Evolutionary conservation across 2,113 vertebrate genomes (phyloP).

Genomic region (Orthonyx spaldingii): DNA sequence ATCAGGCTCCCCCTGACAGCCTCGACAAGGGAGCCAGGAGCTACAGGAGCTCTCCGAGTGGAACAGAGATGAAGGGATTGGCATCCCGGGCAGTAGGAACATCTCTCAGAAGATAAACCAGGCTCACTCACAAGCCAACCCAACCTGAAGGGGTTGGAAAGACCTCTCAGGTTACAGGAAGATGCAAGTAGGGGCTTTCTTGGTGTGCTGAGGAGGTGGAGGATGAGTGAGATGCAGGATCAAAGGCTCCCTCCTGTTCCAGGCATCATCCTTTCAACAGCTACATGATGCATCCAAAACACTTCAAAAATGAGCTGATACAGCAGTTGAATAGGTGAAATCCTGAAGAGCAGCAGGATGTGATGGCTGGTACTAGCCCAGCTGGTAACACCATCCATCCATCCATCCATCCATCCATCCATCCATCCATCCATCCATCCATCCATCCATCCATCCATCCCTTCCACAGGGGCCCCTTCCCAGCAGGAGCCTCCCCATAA

Average conservation of each 20-base stretch:
- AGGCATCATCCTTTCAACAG: not conserved
- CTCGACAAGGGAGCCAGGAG: not conserved
- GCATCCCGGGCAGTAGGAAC: not conserved
- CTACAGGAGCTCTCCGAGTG: not conserved
- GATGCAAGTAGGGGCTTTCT: not conserved
- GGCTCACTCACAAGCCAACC: not conserved
- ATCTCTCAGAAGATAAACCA: not conserved
- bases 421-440: not conserved
- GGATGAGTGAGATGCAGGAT: not conserved
- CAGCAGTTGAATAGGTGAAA: not conserved
- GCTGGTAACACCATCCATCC: not conserved
- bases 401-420: not conserved
- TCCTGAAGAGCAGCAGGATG: not conserved
- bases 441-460: not conserved
- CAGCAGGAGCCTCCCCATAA: slow-evolving; percentile 60
- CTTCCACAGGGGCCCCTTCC: not conserved
- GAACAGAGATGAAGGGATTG: not conserved
- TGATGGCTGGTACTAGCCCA: not conserved
- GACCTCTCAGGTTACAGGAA: not conserved
- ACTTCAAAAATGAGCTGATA: not conserved
- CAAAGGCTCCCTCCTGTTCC: not conserved
- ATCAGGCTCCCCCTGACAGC: not conserved
- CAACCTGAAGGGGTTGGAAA: not conserved
- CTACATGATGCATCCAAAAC: not conserved
- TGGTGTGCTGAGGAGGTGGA: not conserved